A percentile compares a stretch with the other conserved stretches of the same genome.
phyloP scores from a whole-genome alignment of 2,113 vertebrate genomes.

The Dasypus novemcinctus region DNA sequence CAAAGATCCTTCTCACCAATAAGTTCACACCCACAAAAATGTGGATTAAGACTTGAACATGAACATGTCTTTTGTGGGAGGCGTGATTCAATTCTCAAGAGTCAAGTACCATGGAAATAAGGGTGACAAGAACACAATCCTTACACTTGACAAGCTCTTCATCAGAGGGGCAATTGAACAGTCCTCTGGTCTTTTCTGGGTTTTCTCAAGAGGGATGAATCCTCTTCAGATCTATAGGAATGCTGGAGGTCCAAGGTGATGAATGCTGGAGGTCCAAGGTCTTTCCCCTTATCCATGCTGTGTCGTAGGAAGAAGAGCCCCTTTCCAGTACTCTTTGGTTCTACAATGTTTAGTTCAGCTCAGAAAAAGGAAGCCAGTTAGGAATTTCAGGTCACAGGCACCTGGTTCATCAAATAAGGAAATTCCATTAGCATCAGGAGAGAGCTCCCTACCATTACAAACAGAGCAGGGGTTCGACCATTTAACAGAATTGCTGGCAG shows the following conservation, averaged over 20 bases:
- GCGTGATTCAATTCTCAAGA: no score
- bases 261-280: neutral
- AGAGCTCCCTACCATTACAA: neutral
- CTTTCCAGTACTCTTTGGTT: neutral
- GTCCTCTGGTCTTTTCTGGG: neutral
- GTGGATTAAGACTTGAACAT: no score
- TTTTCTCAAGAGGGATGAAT: neutral
- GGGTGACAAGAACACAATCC: neutral
- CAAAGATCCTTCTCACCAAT: no score
- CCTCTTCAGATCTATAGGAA: neutral
- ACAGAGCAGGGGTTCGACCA: neutral
- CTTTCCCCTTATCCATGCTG: neutral
- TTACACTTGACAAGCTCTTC: neutral
- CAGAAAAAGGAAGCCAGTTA: neutral
- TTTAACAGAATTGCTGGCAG: neutral
- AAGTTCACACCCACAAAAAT: no score
- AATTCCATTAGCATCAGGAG: neutral
- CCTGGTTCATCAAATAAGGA: neutral
- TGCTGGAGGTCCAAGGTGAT: rapidly evolving
- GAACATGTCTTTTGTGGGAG: no score
- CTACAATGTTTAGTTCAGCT: neutral
- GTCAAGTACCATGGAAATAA: neutral
- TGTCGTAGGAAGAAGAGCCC: neutral
- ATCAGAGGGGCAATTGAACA: neutral
- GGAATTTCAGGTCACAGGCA: neutral